Conservation (phyloP, 2,797 vertebrate genomes). For the Valencia hispanica region DNA sequence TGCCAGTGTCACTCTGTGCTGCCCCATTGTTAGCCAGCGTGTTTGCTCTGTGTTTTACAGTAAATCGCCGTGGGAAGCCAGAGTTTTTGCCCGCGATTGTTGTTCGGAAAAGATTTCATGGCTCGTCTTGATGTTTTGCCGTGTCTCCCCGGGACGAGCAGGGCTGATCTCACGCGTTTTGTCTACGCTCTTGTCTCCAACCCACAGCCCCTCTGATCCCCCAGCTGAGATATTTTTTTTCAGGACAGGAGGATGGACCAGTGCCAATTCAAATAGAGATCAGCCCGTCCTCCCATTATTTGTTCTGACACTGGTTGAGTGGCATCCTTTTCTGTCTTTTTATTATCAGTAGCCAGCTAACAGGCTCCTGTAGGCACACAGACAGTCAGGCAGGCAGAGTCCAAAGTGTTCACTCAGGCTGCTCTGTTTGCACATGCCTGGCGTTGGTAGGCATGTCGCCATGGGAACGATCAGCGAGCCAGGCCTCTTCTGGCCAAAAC, state of each 20-base stretch:
- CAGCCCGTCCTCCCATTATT: slow-evolving; percentile 81
- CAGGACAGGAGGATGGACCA: slow-evolving; percentile 57
- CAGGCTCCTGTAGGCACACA: slow-evolving; percentile 65
- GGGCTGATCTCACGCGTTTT: slow-evolving; percentile 69
- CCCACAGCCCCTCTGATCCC: slow-evolving; percentile 57
- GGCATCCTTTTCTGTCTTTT: slow-evolving; percentile 45
- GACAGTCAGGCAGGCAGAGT: slow-evolving; percentile 57
- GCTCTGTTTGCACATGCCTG: slow-evolving; percentile 84
- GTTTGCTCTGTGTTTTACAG: slow-evolving; percentile 76
- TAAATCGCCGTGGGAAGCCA: slow-evolving; percentile 86
- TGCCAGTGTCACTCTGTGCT: slow-evolving; percentile 63
- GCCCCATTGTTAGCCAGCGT: slow-evolving; percentile 57
- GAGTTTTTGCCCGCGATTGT: slow-evolving; percentile 58
- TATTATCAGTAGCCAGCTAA: slow-evolving; percentile 63
- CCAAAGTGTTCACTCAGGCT: slow-evolving; percentile 80
- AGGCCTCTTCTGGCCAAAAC: slow-evolving; percentile 66
- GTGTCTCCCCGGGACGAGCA: slow-evolving; percentile 64
- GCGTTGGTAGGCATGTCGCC: slow-evolving; percentile 82
- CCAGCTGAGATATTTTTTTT: slow-evolving; percentile 64
- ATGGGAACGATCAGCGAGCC: slow-evolving; percentile 81
- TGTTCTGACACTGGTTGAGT: slow-evolving; percentile 77
- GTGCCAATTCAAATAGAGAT: slow-evolving; percentile 85
- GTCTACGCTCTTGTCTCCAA: slow-evolving; percentile 73
- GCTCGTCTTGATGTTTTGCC: slow-evolving; percentile 76
- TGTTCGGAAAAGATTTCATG: slow-evolving; percentile 81